Conservation (phyloP, 2,888 invertebrate species). For the Drosophila subsilvestris region DNA sequence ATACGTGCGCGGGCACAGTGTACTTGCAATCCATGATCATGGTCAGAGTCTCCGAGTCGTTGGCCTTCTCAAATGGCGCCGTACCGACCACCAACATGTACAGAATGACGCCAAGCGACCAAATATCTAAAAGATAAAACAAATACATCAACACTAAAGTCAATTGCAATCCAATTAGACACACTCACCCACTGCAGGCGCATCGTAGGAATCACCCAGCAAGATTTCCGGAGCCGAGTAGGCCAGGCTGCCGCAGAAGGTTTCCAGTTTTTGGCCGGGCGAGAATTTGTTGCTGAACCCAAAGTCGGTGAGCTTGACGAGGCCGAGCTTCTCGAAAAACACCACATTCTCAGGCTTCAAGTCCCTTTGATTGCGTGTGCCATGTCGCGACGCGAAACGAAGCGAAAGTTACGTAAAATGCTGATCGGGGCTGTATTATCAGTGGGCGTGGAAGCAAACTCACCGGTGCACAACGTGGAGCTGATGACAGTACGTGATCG, state of each 20-base stretch:
- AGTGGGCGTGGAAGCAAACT: constrained; percentile 18
- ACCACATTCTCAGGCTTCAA: constrained; percentile 99
- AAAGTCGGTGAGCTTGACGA: constrained; percentile 99
- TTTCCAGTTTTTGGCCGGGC: constrained; percentile 98
- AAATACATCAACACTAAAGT: neutral
- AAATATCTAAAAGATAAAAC: constrained; percentile 90
- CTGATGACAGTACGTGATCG: constrained; percentile 99
- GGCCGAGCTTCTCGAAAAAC: constrained; percentile 98
- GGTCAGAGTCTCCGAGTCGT: constrained; percentile 99
- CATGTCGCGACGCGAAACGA: constrained; percentile 1
- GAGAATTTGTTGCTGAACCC: constrained; percentile 98
- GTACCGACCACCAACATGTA: constrained; percentile 99
- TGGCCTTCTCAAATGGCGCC: constrained; percentile 99
- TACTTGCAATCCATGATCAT: constrained; percentile 99
- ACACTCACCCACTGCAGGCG: constrained; percentile 95
- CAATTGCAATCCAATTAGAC: neutral
- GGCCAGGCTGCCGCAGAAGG: constrained; percentile 98
- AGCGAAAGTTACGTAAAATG: neutral
- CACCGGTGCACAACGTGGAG: constrained; percentile 87
- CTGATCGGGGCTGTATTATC: constrained; percentile 11
- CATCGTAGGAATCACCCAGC: constrained; percentile 99
- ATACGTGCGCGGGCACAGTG: constrained; percentile 94
- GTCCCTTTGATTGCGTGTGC: constrained; percentile 87
- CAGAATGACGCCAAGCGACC: constrained; percentile 99
- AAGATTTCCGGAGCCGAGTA: constrained; percentile 99